Evolutionary conservation across 2,888 invertebrate species (phyloP), one percentile per base, ranked within the genome.

Genomic region (Cerceris rybyensis): DNA sequence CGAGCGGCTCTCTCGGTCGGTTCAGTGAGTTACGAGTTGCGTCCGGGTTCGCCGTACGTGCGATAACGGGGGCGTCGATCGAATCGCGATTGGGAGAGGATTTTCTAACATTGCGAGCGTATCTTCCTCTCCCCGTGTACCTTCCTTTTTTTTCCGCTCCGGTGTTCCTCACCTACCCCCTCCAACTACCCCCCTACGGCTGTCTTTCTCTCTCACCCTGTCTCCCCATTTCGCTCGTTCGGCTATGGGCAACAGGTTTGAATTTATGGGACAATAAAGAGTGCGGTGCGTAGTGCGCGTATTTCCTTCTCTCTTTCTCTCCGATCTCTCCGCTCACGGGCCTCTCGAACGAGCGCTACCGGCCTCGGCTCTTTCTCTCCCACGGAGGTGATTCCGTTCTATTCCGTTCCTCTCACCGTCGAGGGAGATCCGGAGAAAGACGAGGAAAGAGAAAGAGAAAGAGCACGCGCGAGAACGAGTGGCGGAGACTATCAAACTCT

Each of bases 191-290:
- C 69, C 64, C 58, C 77, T 70, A 54, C 14, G 65, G 73, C 65
- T 72, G 52, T 66, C 76, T 69, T 72, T 70, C 68, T 57, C 70
- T 13, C 39, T 41, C 64, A 55, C 49, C 52, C 70, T 74, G 77
- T 69, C 79, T 71, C 81, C 79, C 78, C 78, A 82, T 84, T 84
- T 85, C 83, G 83, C 88, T 87, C 87, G 72, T 86, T 86, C 85
- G 84, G 81, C 84, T 85, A 85, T 74, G 86, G 91, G 92, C 92
- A 92, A 92, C 92, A 92, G 92, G 92, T 92, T 92, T 91, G 89
- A 92, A 92, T 92, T 92, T 92, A 92, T 92, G 92, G 91, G 91
- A 91, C 90, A 91, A 91, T 92, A 91, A 91, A 91, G 91, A 91
- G 91, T 91, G 88, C 88, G 87, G 89, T 89, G 90, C 90, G 90